Base-by-base conservation (phyloP, 1,140 invertebrate genomes). In the Rhizoglyphus robini region DNA sequence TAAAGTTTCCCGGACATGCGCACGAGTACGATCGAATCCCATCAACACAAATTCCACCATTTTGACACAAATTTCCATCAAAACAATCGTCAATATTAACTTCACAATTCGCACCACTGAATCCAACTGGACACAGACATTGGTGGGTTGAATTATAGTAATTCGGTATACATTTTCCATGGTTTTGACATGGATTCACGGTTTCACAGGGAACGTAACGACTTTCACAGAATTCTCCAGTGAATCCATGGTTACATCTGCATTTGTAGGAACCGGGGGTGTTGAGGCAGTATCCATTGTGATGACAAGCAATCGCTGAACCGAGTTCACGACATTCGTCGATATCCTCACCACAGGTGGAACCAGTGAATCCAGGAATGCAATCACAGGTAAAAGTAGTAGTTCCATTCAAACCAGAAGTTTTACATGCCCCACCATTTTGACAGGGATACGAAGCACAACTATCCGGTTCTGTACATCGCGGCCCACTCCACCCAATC, bases 211-310 rank as follows among this genome's bases (percentile, higher is more conserved):
- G 91, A 75, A 95, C 89, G 70, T 93, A 92, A 77, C 95, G 95
- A 70, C 86, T 82, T 23, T 87, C 88, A 75, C 92, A 95, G 72
- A 93, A 88, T 0, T 84, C 80, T 2, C 90, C 91, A 0, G 87
- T 88, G 88, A 90, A 95, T 20, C 91, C 90, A 73, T 93, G 94
- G 34, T 94, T 90, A 75, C 94, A 97, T 72, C 96, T 95, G 77
- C 94, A 97, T 0, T 87, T 88, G 77, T 87, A 96, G 5, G 88
- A 85, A 46, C 90, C 90, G 27, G 84, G 79, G 0, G 87, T 86
- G 78, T 96, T 95, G 32, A 87, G 90, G 73, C 92, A 96, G 1
- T 90, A 95, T 2, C 89, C 92, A 0, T 90, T 90, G 75, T 96
- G 95, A 76, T 90, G 87, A 71, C 92, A 95, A 71, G 62, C 1